These are phyloP conservation scores for Hirtodrosophila trivittata DNA, from an alignment of 2,888 invertebrate genomes.

Conservation along the genomic window DNA sequence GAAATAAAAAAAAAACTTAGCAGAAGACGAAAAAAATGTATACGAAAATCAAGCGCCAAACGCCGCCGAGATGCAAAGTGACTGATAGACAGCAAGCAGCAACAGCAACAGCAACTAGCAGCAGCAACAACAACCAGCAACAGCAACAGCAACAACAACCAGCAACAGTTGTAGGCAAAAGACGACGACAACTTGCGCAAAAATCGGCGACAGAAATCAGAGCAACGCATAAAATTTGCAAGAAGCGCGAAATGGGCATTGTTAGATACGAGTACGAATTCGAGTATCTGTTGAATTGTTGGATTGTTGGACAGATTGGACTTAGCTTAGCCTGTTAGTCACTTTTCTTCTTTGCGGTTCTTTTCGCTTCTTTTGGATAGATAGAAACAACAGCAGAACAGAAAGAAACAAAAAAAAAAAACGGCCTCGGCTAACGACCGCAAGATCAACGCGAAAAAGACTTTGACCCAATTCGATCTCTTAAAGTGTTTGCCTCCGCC, in stretches of 20 bases:
- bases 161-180: too few relatives aligned
- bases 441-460: slow-evolving; percentile 48
- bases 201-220: slow-evolving; percentile 68
- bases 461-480: slow-evolving; percentile 75
- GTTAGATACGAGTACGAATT: slow-evolving; percentile 42
- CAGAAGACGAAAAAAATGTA: neutral
- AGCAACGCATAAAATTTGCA: slow-evolving; percentile 66
- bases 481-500: slow-evolving; percentile 50
- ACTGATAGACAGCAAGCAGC: slow-evolving; percentile 54
- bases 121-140: slow-evolving; percentile 19
- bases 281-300: slow-evolving; percentile 30
- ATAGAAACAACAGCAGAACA: slow-evolving; percentile 2
- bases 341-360: slow-evolving; percentile 12
- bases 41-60: slow-evolving; percentile 39
- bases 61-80: slow-evolving; percentile 62
- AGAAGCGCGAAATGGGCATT: slow-evolving; percentile 54
- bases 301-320: slow-evolving; percentile 3
- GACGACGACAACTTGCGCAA: slow-evolving; percentile 52
- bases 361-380: slow-evolving; percentile 17
- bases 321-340: neutral
- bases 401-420: slow-evolving; percentile 2
- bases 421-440: slow-evolving; percentile 59
- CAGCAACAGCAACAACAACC: slow-evolving; percentile 13
- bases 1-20: slow-evolving; percentile 2
- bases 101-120: slow-evolving; percentile 18